Evolutionary conservation across 2,797 vertebrate species (phyloP).

Genomic region (Enteromius argenteus): DNA sequence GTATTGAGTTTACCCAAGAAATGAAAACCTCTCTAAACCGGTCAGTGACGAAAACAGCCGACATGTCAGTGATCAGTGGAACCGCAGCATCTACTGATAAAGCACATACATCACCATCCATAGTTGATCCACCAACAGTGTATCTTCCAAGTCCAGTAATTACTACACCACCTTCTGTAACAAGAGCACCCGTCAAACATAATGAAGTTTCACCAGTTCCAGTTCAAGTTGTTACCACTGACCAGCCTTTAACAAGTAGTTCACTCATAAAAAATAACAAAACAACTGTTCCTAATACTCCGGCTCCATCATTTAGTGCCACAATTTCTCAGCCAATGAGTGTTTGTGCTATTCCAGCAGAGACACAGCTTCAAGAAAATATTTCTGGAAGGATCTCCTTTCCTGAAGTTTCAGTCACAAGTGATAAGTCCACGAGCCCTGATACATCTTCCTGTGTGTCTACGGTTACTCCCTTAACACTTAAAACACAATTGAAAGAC

Average conservation of each 20-base stretch:
- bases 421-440: not conserved
- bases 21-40: conserved; percentile 32
- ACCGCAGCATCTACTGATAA: conserved; percentile 4
- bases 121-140: not conserved
- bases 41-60: conserved; percentile 25
- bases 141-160: conserved; percentile 12
- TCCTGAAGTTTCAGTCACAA: conserved; percentile 8
- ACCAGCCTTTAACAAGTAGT: conserved; percentile 13
- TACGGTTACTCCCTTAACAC: conserved; percentile 7
- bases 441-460: conserved; percentile 17
- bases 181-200: not conserved
- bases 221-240: not conserved
- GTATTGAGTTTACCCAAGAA: conserved; percentile 45
- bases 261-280: not conserved
- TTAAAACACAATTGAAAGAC: conserved; percentile 31
- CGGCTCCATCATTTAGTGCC: not conserved
- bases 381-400: not conserved
- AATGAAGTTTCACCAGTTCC: not conserved
- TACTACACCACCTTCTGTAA: conserved; percentile 8
- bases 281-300: not conserved
- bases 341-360: conserved; percentile 30
- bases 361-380: conserved; percentile 22
- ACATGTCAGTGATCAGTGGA: conserved; percentile 65
- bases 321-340: conserved; percentile 20
- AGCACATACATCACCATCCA: not conserved